Evolutionary conservation across 64 coral and sea anemone species (phyloP).

Genomic region (Actinia equina): DNA sequence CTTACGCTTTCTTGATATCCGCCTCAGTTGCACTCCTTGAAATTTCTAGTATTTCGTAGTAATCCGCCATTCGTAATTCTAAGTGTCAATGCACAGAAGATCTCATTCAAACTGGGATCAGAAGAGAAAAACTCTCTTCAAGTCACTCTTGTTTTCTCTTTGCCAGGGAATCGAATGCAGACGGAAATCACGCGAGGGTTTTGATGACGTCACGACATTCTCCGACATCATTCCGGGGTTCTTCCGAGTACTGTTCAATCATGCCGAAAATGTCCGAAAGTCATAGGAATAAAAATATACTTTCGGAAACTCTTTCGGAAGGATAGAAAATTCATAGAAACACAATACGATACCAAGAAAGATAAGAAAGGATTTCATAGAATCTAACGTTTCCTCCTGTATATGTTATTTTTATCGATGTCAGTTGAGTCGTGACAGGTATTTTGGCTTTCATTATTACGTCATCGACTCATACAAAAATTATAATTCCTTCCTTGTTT

Average conservation of each 20-base stretch:
- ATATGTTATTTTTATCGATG: constrained; percentile 11
- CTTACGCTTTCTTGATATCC: constrained; percentile 98
- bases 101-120: neutral
- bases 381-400: neutral
- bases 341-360: too few relatives aligned
- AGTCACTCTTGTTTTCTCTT: constrained; percentile 10
- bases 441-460: neutral
- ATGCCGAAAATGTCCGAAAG: neutral
- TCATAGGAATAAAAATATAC: neutral
- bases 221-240: neutral
- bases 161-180: neutral
- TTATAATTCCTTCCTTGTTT: too few relatives aligned
- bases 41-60: constrained; percentile 81
- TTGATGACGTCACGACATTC: constrained; percentile 12
- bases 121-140: constrained; percentile 15
- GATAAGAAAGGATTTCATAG: neutral
- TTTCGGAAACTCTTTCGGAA: neutral
- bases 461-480: neutral
- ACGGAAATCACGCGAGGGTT: constrained; percentile 1
- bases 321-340: too few relatives aligned
- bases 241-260: neutral
- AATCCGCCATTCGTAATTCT: constrained; percentile 66
- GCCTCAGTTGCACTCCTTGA: constrained; percentile 65
- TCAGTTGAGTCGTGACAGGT: neutral
- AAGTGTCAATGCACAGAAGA: neutral